These are phyloP conservation scores for Torymus auratus DNA, from an alignment of 2,888 invertebrate species.

Conservation along the genomic window DNA sequence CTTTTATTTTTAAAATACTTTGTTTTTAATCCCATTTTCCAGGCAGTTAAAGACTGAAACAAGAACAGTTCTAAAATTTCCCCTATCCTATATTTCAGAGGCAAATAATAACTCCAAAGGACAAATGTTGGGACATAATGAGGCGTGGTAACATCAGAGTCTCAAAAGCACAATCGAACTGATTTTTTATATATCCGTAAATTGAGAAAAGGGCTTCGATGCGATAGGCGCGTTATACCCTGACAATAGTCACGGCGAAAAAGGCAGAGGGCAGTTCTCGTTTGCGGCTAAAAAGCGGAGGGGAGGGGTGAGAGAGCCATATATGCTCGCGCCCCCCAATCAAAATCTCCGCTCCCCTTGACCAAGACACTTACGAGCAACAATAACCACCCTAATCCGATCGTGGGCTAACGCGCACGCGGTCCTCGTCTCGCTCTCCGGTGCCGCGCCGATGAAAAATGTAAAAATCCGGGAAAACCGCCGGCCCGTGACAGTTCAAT, in stretches of 20 bases:
- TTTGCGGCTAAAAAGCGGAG: not conserved
- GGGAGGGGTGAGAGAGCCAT: not conserved
- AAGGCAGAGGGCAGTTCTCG: not conserved
- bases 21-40: too few relatives aligned
- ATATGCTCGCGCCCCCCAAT: not conserved
- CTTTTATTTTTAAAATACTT: too few relatives aligned
- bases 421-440: not conserved
- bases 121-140: not conserved
- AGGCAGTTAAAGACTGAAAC: too few relatives aligned
- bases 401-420: conserved; percentile 53
- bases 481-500: conserved; percentile 75
- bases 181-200: conserved; percentile 43
- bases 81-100: not conserved
- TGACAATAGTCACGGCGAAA: not conserved
- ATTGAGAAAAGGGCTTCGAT: conserved; percentile 17
- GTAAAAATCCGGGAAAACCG: conserved; percentile 73
- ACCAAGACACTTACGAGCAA: conserved; percentile 63
- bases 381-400: conserved; percentile 70
- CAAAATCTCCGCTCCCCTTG: conserved; percentile 58
- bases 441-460: conserved; percentile 72
- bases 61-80: not conserved
- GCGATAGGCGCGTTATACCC: not conserved
- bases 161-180: conserved; percentile 31
- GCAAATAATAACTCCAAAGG: not conserved
- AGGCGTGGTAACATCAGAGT: not conserved